Conservation (phyloP, 2,888 invertebrate genomes). For the Xanthia togata region DNA sequence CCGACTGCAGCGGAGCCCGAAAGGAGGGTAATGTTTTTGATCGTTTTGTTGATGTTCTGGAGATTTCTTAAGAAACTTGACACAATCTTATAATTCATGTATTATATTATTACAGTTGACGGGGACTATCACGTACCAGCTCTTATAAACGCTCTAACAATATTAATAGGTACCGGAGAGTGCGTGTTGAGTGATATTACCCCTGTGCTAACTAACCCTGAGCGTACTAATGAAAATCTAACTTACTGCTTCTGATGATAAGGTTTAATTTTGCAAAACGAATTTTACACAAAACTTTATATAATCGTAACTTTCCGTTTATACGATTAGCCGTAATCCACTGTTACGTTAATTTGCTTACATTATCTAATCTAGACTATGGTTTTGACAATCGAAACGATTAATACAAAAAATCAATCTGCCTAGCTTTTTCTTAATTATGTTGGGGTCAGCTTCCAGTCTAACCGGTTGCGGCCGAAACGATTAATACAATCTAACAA, state of each 20-base stretch:
- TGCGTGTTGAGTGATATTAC: constrained; percentile 79
- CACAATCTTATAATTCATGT: constrained; percentile 55
- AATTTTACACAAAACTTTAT: neutral
- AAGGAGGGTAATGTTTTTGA: neutral
- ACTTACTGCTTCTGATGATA: neutral
- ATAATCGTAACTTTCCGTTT: too few species aligned
- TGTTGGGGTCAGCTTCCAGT: too few species aligned
- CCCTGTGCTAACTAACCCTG: constrained; percentile 72
- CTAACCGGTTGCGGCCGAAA: neutral
- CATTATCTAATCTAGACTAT: neutral
- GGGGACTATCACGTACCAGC: constrained; percentile 93
- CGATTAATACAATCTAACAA: neutral
- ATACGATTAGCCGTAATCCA: too few species aligned
- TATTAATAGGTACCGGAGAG: constrained; percentile 91
- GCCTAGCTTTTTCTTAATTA: too few species aligned
- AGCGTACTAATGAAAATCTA: constrained; percentile 35
- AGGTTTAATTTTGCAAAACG: neutral
- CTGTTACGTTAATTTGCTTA: neutral
- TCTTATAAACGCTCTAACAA: constrained; percentile 93
- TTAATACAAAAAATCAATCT: neutral
- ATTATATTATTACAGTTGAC: constrained; percentile 91
- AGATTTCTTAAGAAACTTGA: constrained; percentile 34
- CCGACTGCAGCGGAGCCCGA: neutral
- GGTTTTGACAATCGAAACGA: neutral
- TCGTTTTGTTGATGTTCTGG: neutral